Percentiles rank a stretch among this genome's conserved stretches.
phyloP scores from a whole-genome alignment of 1,140 invertebrate genomes.

The Ceratina australensis region DNA sequence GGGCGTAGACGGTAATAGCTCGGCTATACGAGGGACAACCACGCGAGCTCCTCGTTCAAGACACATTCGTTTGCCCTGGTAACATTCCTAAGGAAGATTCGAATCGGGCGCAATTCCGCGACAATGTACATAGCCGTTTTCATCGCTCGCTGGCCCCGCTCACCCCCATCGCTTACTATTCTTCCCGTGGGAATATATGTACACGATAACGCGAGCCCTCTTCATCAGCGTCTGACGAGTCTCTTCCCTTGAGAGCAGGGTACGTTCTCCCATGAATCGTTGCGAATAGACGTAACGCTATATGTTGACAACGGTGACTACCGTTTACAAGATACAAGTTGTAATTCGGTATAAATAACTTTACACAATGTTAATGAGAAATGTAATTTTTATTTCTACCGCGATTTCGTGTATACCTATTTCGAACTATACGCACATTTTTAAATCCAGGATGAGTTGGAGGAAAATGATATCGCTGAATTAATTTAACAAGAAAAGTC shows the following conservation, averaged over 20 bases:
- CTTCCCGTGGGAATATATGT: neutral
- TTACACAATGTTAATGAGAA: no score
- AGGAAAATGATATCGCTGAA: no score
- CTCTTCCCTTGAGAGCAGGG: neutral
- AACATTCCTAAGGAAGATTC: conserved; percentile 29
- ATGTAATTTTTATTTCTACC: no score
- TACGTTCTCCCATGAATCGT: neutral
- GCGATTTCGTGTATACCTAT: no score
- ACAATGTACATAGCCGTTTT: conserved; percentile 9
- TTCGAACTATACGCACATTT: no score
- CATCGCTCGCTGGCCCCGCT: neutral
- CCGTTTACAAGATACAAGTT: no score
- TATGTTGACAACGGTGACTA: no score
- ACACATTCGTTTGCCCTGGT: conserved; percentile 19
- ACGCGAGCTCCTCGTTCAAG: conserved; percentile 57
- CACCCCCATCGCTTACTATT: neutral
- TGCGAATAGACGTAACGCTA: neutral
- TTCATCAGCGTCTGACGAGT: neutral
- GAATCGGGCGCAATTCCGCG: conserved; percentile 6
- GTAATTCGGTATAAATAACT: no score
- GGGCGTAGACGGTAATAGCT: conserved; percentile 58
- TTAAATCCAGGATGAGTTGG: no score
- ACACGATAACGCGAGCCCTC: neutral
- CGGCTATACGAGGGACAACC: conserved; percentile 46
- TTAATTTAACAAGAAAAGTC: no score